Conservation (phyloP, 2,888 invertebrate species). For the Metallyticus violacea region DNA sequence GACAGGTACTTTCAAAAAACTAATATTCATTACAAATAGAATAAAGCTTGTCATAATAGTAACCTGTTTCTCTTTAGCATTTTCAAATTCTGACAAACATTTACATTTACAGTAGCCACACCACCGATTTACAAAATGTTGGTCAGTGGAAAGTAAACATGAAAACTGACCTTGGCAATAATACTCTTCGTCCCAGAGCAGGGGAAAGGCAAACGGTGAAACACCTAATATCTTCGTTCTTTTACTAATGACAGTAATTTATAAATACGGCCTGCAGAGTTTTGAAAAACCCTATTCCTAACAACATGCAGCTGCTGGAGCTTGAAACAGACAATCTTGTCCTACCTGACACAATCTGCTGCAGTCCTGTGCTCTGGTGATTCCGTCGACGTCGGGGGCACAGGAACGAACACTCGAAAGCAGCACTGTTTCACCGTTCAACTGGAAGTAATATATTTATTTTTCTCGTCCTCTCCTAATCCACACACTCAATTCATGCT, state of each 20-base stretch:
- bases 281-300: neutral
- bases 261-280: neutral
- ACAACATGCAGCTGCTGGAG: too few species aligned
- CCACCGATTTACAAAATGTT: too few species aligned
- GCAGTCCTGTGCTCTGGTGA: neutral
- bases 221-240: neutral
- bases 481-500: neutral
- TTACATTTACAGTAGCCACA: too few species aligned
- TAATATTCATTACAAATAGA: too few species aligned
- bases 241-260: neutral
- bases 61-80: too few species aligned
- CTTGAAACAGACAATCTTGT: too few species aligned
- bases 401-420: too few species aligned
- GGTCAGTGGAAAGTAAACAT: too few species aligned
- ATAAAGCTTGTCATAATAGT: too few species aligned
- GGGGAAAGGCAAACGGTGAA: neutral
- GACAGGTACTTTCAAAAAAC: too few species aligned
- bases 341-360: neutral
- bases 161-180: neutral
- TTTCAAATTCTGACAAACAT: too few species aligned
- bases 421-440: neutral
- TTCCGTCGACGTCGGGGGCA: neutral
- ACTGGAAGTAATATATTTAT: neutral
- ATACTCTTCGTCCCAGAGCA: neutral
- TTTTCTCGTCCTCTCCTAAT: neutral